Base-by-base conservation (phyloP, 2,888 invertebrate species). In the Trachelus stipa region DNA sequence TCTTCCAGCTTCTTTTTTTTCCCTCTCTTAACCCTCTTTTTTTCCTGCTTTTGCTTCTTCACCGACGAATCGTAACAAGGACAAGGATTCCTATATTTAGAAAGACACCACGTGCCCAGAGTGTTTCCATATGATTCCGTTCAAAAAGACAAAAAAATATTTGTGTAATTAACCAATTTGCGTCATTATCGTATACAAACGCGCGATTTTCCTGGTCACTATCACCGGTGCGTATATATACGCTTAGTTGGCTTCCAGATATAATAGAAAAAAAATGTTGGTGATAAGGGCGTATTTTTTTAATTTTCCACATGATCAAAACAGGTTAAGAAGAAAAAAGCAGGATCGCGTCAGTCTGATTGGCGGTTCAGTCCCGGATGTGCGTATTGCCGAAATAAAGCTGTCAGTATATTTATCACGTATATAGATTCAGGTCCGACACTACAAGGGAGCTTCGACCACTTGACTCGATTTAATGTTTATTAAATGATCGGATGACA, bases 381-480 rank as follows among this genome's bases (percentile, higher is more conserved):
- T 56, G 56, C 56, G 23, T 23, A 23, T 56, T 56, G 56, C 56
- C 23, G 23, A 56, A 56, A 56, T 56, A 23, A 56, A 23, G 56
- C 56, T 56, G 23, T 56, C 23, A 23, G 23, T 56, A 23, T 56
- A 56, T 56, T 15, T 56, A 23, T 56, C 9, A 56, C 56, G 56
- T 56, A 15, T 56, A 56, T 56, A 56, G 23, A 23, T 56, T 56
- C 9, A 56, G 56, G 56, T 9, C 56, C 9, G 56, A 23, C 23
- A 15, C 56, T 23, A 56, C 56, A 56, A 56, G 56, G 23, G 56
- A 56, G 23, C 56, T 81, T 84, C 81, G 83, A 77, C 81, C 85
- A 85, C 83, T 85, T 84, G 83, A 82, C 82, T 82, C 84, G 85
- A 84, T 84, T 84, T 82, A 82, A 81, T 74, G 82, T 6, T 56